A percentile compares a stretch with the other conserved stretches of the same genome.
These are phyloP conservation scores for Ceratosolen solmsi DNA, from an alignment of 1,140 invertebrate genomes.

Conservation along the genomic window DNA sequence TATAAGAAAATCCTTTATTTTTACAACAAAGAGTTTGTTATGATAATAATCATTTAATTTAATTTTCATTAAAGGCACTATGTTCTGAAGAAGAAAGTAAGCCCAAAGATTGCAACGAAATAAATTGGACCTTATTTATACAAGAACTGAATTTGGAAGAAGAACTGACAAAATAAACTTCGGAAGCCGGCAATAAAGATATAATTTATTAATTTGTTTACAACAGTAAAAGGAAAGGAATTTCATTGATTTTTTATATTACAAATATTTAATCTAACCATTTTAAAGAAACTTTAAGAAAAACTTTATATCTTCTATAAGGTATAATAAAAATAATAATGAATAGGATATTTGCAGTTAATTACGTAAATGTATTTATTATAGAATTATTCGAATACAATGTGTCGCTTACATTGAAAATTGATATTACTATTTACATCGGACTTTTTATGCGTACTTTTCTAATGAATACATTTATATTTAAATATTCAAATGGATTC, in stretches of 20 bases:
- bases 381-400: conserved; percentile 50
- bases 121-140: conserved; percentile 73
- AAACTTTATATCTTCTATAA: neutral
- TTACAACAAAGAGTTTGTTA: too few species aligned
- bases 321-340: neutral
- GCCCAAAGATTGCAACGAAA: conserved; percentile 56
- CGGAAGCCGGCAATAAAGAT: too few species aligned
- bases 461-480: conserved; percentile 36
- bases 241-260: too few species aligned
- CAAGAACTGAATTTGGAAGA: conserved; percentile 71
- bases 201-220: too few species aligned
- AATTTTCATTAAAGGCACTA: conserved; percentile 19
- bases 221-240: too few species aligned
- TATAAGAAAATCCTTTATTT: too few species aligned
- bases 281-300: neutral
- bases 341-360: conserved; percentile 25
- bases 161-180: conserved; percentile 39
- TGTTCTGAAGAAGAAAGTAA: conserved; percentile 3
- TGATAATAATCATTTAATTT: too few species aligned
- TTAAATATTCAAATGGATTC: conserved; percentile 41
- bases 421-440: conserved; percentile 50
- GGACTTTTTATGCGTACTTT: conserved; percentile 25
- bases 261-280: neutral
- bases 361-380: conserved; percentile 48
- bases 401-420: conserved; percentile 49